phyloP scores from a whole-genome alignment of 2,113 vertebrate species.

The Chamaea fasciata region DNA sequence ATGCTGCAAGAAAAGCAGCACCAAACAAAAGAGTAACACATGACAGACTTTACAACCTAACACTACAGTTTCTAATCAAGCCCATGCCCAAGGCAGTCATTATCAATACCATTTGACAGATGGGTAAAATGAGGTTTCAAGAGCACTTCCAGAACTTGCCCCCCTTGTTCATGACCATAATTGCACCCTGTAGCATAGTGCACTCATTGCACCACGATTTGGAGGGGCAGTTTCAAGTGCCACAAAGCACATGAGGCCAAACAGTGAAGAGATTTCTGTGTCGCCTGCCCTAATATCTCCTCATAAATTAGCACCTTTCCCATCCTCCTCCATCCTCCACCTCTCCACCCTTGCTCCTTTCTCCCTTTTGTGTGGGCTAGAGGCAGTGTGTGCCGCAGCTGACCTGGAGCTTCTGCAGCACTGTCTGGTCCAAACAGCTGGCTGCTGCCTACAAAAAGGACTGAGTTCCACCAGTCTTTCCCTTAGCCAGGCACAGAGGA shows the following conservation, averaged over 20 bases:
- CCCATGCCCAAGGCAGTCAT: not conserved
- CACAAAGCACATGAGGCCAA: not conserved
- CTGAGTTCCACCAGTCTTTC: rapidly evolving
- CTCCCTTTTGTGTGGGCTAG: not conserved
- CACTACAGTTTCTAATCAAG: not conserved
- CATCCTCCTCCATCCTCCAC: not conserved
- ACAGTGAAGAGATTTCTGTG: not conserved
- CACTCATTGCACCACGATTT: not conserved
- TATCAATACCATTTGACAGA: not conserved
- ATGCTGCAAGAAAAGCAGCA: not conserved
- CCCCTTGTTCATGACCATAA: not conserved
- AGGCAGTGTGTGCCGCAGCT: not conserved
- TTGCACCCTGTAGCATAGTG: not conserved
- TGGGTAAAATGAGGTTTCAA: not conserved
- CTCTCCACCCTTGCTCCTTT: not conserved
- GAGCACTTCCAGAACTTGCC: not conserved
- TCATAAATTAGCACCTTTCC: not conserved
- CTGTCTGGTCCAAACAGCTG: not conserved
- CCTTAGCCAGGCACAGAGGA: no score
- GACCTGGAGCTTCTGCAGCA: not conserved
- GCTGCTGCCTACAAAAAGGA: not conserved
- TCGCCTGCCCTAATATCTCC: not conserved
- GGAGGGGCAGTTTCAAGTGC: not conserved
- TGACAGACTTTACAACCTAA: not conserved
- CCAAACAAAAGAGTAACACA: not conserved